These are phyloP conservation scores for Dascyllus trimaculatus DNA, from an alignment of 2,113 vertebrate species.

Conservation along the genomic window DNA sequence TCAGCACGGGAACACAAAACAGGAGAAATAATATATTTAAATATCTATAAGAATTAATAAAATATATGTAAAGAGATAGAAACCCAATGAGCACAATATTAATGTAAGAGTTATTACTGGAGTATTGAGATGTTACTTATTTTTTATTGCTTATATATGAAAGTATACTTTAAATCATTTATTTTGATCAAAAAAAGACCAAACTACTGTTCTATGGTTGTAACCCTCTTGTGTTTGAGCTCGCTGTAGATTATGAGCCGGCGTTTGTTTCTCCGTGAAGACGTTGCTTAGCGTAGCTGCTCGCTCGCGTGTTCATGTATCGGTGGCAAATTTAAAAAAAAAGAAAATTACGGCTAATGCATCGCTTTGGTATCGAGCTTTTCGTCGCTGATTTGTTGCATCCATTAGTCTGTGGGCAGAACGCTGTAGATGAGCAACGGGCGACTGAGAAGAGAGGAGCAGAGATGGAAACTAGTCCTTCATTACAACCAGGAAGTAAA, in stretches of 20 bases:
- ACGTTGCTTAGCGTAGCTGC: conserved; percentile 64
- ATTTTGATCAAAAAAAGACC: conserved; percentile 79
- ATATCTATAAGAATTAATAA: conserved; percentile 62
- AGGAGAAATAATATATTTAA: conserved; percentile 53
- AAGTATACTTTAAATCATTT: conserved; percentile 66
- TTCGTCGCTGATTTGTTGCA: conserved; percentile 44
- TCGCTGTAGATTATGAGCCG: conserved; percentile 64
- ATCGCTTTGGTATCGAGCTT: conserved; percentile 38
- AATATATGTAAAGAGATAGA: conserved; percentile 75
- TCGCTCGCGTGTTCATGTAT: conserved; percentile 64
- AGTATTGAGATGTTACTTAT: conserved; percentile 82
- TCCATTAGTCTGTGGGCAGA: conserved; percentile 38
- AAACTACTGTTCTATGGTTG: conserved; percentile 81
- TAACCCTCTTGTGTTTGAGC: conserved; percentile 70
- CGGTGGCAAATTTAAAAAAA: conserved; percentile 59
- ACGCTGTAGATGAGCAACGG: neutral
- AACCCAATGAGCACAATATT: conserved; percentile 83
- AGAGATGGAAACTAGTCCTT: conserved; percentile 5
- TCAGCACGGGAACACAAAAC: conserved; percentile 32
- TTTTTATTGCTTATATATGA: conserved; percentile 79
- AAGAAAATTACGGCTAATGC: conserved; percentile 41
- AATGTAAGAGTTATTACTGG: conserved; percentile 69
- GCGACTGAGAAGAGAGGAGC: neutral
- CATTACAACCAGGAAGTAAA: conserved; percentile 5
- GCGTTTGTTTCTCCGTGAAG: conserved; percentile 55